These are phyloP conservation scores for Sarcophaga subvicina DNA, from an alignment of 2,888 invertebrate species.

Conservation along the genomic window DNA sequence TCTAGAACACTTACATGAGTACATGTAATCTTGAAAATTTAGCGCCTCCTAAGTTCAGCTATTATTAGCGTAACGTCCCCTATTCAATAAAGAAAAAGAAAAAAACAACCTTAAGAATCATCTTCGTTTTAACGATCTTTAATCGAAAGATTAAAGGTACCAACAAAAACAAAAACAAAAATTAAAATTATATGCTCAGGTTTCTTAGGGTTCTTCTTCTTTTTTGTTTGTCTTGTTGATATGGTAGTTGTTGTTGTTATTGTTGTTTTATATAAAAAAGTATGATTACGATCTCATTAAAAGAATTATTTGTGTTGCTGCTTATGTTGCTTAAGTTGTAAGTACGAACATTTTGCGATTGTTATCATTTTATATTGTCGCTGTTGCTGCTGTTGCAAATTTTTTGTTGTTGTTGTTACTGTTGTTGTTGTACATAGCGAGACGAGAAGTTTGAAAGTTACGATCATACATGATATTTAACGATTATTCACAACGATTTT, in stretches of 20 bases:
- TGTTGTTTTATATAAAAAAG: constrained; percentile 12
- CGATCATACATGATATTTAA: constrained; percentile 68
- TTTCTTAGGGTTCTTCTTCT: constrained; percentile 22
- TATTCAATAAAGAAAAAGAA: background rate
- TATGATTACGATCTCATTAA: constrained; percentile 79
- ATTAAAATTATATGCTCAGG: constrained; percentile 50
- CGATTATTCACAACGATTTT: constrained; percentile 67
- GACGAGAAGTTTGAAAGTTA: constrained; percentile 63
- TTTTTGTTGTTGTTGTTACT: background rate
- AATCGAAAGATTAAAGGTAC: constrained; percentile 42
- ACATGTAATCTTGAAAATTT: too few species aligned
- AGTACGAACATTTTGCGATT: constrained; percentile 74
- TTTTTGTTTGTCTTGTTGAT: constrained; percentile 25
- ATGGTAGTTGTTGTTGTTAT: constrained; percentile 19
- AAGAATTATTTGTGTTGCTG: constrained; percentile 80
- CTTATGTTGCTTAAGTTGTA: constrained; percentile 75
- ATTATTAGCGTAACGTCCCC: too few species aligned
- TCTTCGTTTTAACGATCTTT: constrained; percentile 63
- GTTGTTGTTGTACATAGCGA: constrained; percentile 29
- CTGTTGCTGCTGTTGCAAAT: constrained; percentile 50
- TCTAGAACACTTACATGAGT: too few species aligned
- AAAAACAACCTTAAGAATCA: constrained; percentile 58
- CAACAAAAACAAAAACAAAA: constrained; percentile 2
- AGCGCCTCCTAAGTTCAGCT: too few species aligned
- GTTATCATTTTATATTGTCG: constrained; percentile 73